Evolutionary conservation across 2,113 vertebrate species (phyloP), one percentile per base, ranked within the genome.

Genomic region (Colaptes auratus): DNA sequence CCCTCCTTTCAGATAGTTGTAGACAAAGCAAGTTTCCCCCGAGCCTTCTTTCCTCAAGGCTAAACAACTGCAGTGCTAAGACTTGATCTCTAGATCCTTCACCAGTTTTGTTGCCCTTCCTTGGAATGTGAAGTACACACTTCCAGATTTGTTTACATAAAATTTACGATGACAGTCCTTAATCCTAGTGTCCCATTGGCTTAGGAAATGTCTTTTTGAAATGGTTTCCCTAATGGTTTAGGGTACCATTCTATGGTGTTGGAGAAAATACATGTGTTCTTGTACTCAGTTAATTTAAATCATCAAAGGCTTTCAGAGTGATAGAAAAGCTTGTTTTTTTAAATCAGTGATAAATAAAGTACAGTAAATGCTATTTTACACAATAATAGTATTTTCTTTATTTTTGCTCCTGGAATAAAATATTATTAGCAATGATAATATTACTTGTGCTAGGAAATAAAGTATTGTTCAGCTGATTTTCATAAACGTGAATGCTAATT

Each of bases 401-500:
- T 14, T 90, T 95, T 92, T 91, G 3, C 30, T 82, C 27, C 74
- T 50, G 17, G 30, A 89, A 70, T 79, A 84, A 83, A 92, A 85
- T 50, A 59, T 36, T 79, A 50, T 56, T 72, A 53, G 42, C 31
- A 88, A 56, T 27, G 94, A 55, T 30, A 93, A 80, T 59, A 82
- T 71, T 75, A 24, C 53, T 50, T 63, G 79, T 60, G 39, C 52
- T 73, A 90, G 91, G 25, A 89, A 89, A 89, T 55, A 18, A 83
- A 81, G 44, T 84, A 48, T 78, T 91, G 63, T 39, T 84, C 93
- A 92, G 66, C 18, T 69, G 78, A 88, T 35, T 85, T 90, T 86
- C 78, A 86, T 86, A 94, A 92, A 83, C 21, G 3, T 77, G 71
- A 94, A 82, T 71, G 48, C 55, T 97, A 96, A 96, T 95, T 96